Evolutionary conservation across 2,888 invertebrate species (phyloP), one percentile per base, ranked within the genome.

Genomic region (Athalia circularis): DNA sequence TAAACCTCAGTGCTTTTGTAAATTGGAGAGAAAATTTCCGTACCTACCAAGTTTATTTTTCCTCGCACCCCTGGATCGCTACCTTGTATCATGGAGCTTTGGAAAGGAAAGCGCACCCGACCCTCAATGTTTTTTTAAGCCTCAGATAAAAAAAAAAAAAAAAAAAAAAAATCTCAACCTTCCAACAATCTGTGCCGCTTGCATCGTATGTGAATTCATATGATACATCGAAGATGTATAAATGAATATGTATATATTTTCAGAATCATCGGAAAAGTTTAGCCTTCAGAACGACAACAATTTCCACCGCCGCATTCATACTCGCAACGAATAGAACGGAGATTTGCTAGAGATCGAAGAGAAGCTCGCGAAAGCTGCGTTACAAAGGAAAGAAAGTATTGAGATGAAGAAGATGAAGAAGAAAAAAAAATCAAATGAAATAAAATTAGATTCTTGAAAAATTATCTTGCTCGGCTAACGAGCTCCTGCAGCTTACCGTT

Each of bases 361-460:
- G 6, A 8, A 8, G 11, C 13, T 47, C 47, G n/a, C 13, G 47
- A 47, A 57, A 15, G 7, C 1, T 13, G 11, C 1, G 29, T 47
- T 47, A 29, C 7, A 47, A 43, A 48, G 62, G 43, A 52, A 65
- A 9, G 13, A 45, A 65, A 29, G 29, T 29, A 29, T n/a, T n/a
- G 52, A 29, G 65, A 15, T 3, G 62, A 48, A 47, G 29, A 9
- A 7, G 52, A 43, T 57, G 13, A 61, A 4, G 0, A 45, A 15
- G 4, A 6, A 62, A n/a, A 62, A 13, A 13, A 47, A 47, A 54
- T 2, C 1, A 54, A n/a, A 54, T 54, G 54, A 29, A 29, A 29
- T 29, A 48, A 75, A 65, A 84, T 84, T 78, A 80, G 83, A 84
- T 83, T 83, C 76, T 77, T 85, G 85, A 86, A 85, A 86, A 85